Evolutionary conservation across 1,140 invertebrate genomes (phyloP), one percentile per base, ranked within the genome.

Genomic region (Tetragonula clypearis): DNA sequence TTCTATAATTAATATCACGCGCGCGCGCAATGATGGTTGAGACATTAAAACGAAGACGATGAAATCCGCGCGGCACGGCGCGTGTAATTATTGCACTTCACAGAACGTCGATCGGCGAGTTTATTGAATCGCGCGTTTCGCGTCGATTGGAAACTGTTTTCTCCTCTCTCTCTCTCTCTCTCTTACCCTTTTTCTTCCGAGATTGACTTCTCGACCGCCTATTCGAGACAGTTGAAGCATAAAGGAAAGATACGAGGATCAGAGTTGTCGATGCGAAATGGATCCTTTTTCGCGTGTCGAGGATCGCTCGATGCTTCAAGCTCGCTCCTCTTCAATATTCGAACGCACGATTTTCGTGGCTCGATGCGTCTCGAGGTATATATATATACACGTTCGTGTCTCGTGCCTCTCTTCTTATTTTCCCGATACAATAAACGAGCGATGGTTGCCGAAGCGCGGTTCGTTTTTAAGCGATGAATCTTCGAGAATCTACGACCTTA

Each of bases 181-280:
- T n/a, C 23, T 17, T 5, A 1, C 17, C 8, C 68, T 41, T 35
- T 49, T 23, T 0, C 68, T 41, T 71, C 9, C 26, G 2, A 68
- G 62, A 75, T 66, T 49, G n/a, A n/a, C 58, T 82, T 30, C 71
- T 68, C 23, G 62, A 21, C 12, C 17, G 72, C 12, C 62, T 26
- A 68, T 76, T 21, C 49, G 21, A 49, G 17, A 26, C 62, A 76
- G 58, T 68, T 58, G 15, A 11, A 75, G 72, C 62, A 76, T 76
- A 68, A 82, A 56, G 21, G 14, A 68, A 75, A 76, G 72, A 30
- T 26, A 41, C 49, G 53, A 56, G 81, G n/a, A 82, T 66, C 55
- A 9, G 49, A 74, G 14, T 73, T 41, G 58, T 30, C 58, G 41
- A 74, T 55, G 79, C 71, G 71, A 82, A 74, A 82, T 74, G 58